Evolutionary conservation across 2,797 vertebrate species (phyloP), one percentile per base, ranked within the genome.

Genomic region (Pterois miles): DNA sequence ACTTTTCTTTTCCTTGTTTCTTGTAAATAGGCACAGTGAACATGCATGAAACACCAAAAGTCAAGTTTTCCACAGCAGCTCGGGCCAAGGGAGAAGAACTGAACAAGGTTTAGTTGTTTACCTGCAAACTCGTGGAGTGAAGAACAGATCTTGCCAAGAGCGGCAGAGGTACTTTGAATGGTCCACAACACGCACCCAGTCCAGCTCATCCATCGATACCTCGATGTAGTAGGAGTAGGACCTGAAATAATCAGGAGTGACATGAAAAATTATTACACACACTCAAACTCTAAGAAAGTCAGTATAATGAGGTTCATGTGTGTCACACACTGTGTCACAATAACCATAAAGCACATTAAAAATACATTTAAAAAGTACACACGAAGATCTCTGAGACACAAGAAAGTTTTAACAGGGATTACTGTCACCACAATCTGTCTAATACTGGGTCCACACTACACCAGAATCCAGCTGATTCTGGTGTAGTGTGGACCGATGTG

Each of bases 221-320:
- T 99, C 98, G 22, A 99, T 96, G 92, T 99, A 98, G 94, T 99
- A 99, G 0, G 98, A 99, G 40, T 99, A 99, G 8, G 98, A 99
- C 85, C 98, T 99, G 57, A 16, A 71, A 71, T 0, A 12, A 40
- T 1, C 4, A 57, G 25, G 22, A 5, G 52, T 0, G 12, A 22
- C 4, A 20, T 16, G 13, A 36, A 1, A 63, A 31, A 33, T 38
- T 16, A 70, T 22, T 3, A 25, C 34, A 46, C 5, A 34, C 52
- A 34, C 20, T 31, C n/a, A n/a, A n/a, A n/a, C n/a, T n/a, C n/a
- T n/a, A n/a, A 22, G 34, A 33, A 40, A 48, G 18, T n/a, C 23
- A 25, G 13, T 2, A 6, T 22, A 23, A 67, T 3, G 8, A 53
- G 8, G 12, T 25, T 57, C 3, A 70, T 6, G n/a, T n/a, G n/a